These are phyloP conservation scores for Mormyrus hasselquistii DNA, from an alignment of 2,797 vertebrate species.

Conservation along the genomic window DNA sequence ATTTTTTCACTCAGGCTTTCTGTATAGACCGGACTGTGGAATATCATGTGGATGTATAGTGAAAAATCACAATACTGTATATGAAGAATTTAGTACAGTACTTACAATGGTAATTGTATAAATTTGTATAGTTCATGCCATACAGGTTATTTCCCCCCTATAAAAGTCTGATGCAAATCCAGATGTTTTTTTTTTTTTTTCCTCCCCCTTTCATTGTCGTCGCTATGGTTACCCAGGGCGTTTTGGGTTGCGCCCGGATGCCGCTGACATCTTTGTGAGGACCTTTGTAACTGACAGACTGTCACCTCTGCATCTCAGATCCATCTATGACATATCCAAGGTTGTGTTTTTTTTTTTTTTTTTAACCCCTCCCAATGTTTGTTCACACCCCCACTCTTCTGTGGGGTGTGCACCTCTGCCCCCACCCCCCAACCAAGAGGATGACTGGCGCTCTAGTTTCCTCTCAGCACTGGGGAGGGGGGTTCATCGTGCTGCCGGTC, in stretches of 20 bases:
- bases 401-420: not conserved
- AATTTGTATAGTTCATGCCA: constrained; percentile 9
- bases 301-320: not conserved
- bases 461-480: not conserved
- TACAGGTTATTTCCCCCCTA: not conserved
- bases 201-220: not conserved
- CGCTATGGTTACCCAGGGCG: not conserved
- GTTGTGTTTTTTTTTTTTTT: not conserved
- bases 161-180: constrained; percentile 2
- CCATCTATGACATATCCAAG: not conserved
- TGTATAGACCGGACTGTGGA: constrained; percentile 41
- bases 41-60: constrained; percentile 38
- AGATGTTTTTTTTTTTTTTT: not conserved
- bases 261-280: not conserved
- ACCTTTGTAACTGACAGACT: not conserved
- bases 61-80: constrained; percentile 28
- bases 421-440: not conserved
- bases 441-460: not conserved
- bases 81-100: constrained; percentile 24
- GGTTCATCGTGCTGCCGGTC: not conserved
- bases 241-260: not conserved
- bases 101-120: constrained; percentile 4
- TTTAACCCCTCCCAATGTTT: not conserved
- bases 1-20: constrained; percentile 32
- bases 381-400: not conserved